Base-by-base conservation (phyloP, 1,140 invertebrate species). In the Holcopasites calliopsidis region DNA sequence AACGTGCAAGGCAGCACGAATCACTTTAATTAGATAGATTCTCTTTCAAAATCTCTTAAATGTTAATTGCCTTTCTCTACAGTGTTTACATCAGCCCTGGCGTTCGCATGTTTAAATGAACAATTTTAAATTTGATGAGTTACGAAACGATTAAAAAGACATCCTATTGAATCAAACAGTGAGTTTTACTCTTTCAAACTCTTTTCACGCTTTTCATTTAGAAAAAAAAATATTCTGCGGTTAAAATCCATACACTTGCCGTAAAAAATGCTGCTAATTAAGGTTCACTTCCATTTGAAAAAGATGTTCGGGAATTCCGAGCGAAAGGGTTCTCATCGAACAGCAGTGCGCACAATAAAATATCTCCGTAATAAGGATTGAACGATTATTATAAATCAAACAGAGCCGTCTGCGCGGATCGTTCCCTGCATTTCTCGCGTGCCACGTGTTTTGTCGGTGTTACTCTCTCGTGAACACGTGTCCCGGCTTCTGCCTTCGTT, bases 361-460 rank as follows among this genome's bases (percentile, higher is more conserved):
- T 77, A 77, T 86, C 66, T 71, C 79, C 66, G 80, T 89, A 89
- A 89, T 85, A 84, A 89, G 87, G 85, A 88, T 85, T 83, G 88
- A 87, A 82, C 88, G 82, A 90, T 90, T 89, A 90, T 89, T 88
- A 88, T 90, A 88, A 89, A 89, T 89, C 87, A 88, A 87, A 87
- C 77, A 80, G 52, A 50, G 18, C 66, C 65, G 66, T 49, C 47
- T 21, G 54, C 49, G 55, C 50, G 77, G 57, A 83, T 79, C 71
- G 75, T 71, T 73, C 79, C 72, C 69, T 69, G 82, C 85, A 86
- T 88, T 88, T 89, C 85, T 88, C 85, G 82, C 87, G 85, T 84
- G 88, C 88, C 84, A 61, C 77, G 79, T 86, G 87, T 89, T 88
- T 88, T 88, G 84, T 82, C 79, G 78, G 73, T 86, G 84, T 88